Base-by-base conservation (phyloP, 2,797 vertebrate genomes). In the Phoxinus dragarum region DNA sequence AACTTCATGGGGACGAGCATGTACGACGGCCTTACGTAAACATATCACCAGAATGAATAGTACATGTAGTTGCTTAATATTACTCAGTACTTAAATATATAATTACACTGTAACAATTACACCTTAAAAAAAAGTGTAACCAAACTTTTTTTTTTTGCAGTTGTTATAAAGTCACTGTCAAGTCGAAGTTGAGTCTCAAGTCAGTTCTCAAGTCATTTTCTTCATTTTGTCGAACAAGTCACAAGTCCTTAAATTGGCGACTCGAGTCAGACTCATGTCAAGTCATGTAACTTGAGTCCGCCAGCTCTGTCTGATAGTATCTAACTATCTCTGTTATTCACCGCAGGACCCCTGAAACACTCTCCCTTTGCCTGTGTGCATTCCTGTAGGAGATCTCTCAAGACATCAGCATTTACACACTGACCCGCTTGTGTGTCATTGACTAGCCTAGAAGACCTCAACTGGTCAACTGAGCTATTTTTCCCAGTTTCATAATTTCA, bases 401-500 rank as follows among this genome's bases (percentile, higher is more conserved):
- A 27, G 59, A 34, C 59, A 64, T 66, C 40, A 77, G 23, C 54
- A 27, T 40, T 54, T 17, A 52, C 61, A 79, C 49, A 40, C 69
- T 56, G 72, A 82, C 68, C 38, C 0, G 23, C 31, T 83, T 16
- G 16, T 42, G 36, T 61, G 14, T 36, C 52, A 34, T 69, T 6
- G 76, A 34, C 76, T 61, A 74, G n/a, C 52, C 6, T 21, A 19
- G 9, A 78, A 78, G 23, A 69, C 21, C 17, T 31, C 10, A 38
- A 14, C 38, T 44, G 16, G 49, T 69, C 31, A 2, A 44, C 21
- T 34, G n/a, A 52, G 8, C 44, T 34, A 27, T 49, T 74, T 42
- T 72, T 52, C 5, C 21, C 49, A 79, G 21, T 31, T 2, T 49
- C 56, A 40, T 59, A 61, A 81, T 75, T 71, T 59, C 44, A 89